Evolutionary conservation across 2,888 invertebrate species (phyloP).

Genomic region (Leuctra nigra): DNA sequence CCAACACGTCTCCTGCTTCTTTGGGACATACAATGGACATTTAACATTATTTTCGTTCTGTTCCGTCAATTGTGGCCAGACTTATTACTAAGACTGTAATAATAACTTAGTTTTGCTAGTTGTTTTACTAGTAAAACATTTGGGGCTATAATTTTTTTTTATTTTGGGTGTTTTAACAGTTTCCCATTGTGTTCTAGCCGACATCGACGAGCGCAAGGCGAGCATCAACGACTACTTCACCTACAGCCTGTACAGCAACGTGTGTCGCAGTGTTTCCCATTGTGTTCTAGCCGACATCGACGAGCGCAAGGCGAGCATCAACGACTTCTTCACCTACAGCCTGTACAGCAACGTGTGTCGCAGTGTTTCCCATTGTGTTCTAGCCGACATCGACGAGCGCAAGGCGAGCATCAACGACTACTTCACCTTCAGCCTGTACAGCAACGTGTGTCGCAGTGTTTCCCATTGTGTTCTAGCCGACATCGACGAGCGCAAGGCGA

Average conservation of each 20-base stretch:
- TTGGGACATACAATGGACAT: too few species aligned
- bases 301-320: constrained; percentile 69
- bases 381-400: constrained; percentile 65
- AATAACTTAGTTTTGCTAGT: too few species aligned
- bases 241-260: constrained; percentile 74
- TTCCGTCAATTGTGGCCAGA: too few species aligned
- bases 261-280: constrained; percentile 87
- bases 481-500: constrained; percentile 65
- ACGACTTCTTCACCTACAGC: constrained; percentile 73
- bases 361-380: constrained; percentile 50
- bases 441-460: constrained; percentile 85
- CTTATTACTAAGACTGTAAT: too few species aligned
- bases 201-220: constrained; percentile 66
- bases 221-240: constrained; percentile 77
- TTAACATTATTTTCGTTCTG: too few species aligned
- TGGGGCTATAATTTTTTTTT: too few species aligned
- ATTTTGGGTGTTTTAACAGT: too few species aligned
- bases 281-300: constrained; percentile 55
- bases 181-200: constrained; percentile 49
- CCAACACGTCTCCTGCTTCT: too few species aligned
- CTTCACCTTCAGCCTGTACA: constrained; percentile 76
- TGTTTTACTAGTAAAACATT: too few species aligned
- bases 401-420: constrained; percentile 70
- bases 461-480: constrained; percentile 53
- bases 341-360: constrained; percentile 83